Percentiles rank a stretch among this genome's conserved stretches.
These are phyloP conservation scores for Leptocoma aspasia DNA, from an alignment of 2,113 vertebrate species.

Conservation along the genomic window DNA sequence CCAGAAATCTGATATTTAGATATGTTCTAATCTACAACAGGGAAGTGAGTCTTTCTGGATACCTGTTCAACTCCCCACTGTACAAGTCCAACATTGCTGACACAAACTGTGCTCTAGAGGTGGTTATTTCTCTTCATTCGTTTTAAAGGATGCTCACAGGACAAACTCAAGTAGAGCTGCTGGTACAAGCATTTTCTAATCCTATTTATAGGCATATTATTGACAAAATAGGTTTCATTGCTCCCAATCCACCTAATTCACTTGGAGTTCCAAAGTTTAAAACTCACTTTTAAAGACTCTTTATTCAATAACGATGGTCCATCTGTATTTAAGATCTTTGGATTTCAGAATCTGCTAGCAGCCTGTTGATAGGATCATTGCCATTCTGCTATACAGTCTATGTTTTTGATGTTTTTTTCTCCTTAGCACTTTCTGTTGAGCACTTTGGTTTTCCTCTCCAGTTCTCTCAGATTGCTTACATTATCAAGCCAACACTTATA, in stretches of 20 bases:
- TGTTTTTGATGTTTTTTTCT: neutral
- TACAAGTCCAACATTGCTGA: neutral
- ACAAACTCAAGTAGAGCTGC: neutral
- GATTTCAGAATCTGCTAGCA: neutral
- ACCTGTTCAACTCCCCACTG: neutral
- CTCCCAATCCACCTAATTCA: neutral
- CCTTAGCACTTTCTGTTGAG: neutral
- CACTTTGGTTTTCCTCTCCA: neutral
- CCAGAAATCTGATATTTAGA: neutral
- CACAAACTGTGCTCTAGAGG: neutral
- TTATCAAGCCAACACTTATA: neutral
- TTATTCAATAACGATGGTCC: neutral
- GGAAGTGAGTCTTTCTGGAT: accelerated
- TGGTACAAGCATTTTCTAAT: neutral
- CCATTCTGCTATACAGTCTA: neutral
- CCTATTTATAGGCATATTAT: neutral
- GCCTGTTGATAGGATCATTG: neutral
- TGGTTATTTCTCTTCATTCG: neutral
- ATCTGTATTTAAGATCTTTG: neutral
- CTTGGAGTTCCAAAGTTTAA: neutral
- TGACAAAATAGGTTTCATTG: neutral
- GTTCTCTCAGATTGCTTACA: neutral
- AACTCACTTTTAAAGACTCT: neutral
- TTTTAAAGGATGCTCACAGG: neutral
- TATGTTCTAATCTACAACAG: neutral